These are phyloP conservation scores for Lepidonotus clava DNA, from an alignment of 2,888 invertebrate species.

Conservation along the genomic window DNA sequence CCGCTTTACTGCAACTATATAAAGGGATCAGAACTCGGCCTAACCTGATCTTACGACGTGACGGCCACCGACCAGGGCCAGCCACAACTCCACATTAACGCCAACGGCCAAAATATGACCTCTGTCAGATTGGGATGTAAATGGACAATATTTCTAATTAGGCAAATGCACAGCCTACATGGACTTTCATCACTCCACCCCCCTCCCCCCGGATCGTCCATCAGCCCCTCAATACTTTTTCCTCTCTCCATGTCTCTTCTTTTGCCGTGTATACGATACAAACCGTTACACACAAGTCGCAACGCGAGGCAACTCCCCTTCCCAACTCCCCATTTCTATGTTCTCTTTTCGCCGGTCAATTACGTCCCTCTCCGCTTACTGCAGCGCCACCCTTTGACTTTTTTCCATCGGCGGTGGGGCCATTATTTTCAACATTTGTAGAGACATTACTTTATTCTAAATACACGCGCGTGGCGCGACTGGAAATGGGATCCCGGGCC, in stretches of 20 bases:
- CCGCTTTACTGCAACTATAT: slow-evolving; percentile 52
- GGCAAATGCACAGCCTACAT: slow-evolving; percentile 37
- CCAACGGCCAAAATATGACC: slow-evolving; percentile 47
- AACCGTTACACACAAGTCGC: too few species aligned
- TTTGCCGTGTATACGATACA: too few species aligned
- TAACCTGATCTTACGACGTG: slow-evolving; percentile 50
- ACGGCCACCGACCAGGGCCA: background rate
- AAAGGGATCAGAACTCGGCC: slow-evolving; percentile 25
- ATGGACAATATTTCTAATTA: slow-evolving; percentile 53
- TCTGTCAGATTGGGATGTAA: slow-evolving; percentile 43
- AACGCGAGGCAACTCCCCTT: too few species aligned
- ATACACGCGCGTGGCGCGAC: slow-evolving; percentile 27
- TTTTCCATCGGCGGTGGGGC: background rate
- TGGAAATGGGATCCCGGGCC: slow-evolving; percentile 7
- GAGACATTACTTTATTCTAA: slow-evolving; percentile 50
- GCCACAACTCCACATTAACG: slow-evolving; percentile 32
- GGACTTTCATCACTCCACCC: background rate
- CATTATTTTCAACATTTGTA: slow-evolving; percentile 45
- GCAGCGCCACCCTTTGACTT: slow-evolving; percentile 31
- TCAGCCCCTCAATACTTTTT: background rate
- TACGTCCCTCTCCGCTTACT: background rate
- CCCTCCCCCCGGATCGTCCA: background rate
- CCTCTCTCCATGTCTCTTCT: too few species aligned
- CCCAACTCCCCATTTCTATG: background rate
- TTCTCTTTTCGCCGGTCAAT: background rate